Evolutionary conservation across 2,113 vertebrate species (phyloP).

Genomic region (Rhinopomastus cyanomelas): DNA sequence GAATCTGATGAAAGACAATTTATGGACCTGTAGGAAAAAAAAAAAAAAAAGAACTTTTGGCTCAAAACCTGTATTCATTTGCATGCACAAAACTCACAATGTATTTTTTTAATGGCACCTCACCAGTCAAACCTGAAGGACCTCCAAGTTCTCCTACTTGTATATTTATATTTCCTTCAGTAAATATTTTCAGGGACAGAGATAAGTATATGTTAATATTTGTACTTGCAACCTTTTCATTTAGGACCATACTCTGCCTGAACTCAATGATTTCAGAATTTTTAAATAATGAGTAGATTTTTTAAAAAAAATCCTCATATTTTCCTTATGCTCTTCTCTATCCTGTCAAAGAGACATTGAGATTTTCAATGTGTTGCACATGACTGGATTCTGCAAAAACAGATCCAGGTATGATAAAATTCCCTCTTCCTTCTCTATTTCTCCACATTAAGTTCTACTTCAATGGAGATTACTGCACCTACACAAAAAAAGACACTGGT

Average conservation of each 20-base stretch:
- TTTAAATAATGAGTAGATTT: not conserved
- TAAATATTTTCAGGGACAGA: not conserved
- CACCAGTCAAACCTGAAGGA: not conserved
- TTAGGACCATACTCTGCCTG: not conserved
- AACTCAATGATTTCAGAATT: not conserved
- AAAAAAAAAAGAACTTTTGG: not conserved
- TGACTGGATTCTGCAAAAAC: not conserved
- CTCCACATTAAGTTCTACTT: not conserved
- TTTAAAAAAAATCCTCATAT: too few relatives aligned
- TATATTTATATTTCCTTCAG: not conserved
- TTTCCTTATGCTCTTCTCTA: not conserved
- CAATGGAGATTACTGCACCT: not conserved
- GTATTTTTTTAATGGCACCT: not conserved
- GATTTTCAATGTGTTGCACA: accelerated
- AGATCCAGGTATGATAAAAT: not conserved
- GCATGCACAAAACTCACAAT: not conserved
- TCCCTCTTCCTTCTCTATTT: not conserved
- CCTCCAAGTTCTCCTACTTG: not conserved
- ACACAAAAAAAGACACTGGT: not conserved
- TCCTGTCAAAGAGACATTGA: not conserved
- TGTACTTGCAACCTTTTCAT: not conserved
- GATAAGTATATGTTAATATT: not conserved
- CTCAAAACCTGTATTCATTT: not conserved
- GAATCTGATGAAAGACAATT: not conserved
- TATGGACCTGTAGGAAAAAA: not conserved